A percentile compares a stretch with the other conserved stretches of the same genome.
These are phyloP conservation scores for Sitta europaea DNA, from an alignment of 2,113 vertebrate species.

Conservation along the genomic window DNA sequence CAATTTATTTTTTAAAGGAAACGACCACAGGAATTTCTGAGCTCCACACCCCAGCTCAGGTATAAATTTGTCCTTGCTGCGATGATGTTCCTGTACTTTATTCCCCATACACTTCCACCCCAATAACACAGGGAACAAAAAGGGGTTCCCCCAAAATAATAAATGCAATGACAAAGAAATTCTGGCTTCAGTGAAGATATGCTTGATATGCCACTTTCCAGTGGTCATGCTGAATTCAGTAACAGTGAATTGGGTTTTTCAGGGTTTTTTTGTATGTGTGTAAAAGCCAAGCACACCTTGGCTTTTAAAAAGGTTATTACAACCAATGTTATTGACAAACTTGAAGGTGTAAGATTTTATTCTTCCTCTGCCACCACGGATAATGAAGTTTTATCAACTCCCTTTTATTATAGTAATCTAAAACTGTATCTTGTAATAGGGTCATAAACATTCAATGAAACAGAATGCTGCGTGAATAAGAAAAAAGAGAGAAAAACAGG, in stretches of 20 bases:
- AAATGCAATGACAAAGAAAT: conserved; percentile 38
- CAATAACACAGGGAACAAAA: background rate
- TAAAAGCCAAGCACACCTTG: background rate
- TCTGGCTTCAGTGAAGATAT: conserved; percentile 15
- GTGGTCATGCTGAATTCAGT: conserved; percentile 26
- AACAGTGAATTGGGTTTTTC: conserved; percentile 2
- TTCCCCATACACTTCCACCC: background rate
- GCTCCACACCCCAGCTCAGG: background rate
- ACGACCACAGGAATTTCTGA: conserved; percentile 27
- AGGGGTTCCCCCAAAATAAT: background rate
- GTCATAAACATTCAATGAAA: conserved; percentile 79
- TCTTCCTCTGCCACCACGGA: conserved; percentile 64
- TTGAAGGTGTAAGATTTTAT: conserved; percentile 69
- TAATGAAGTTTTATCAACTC: conserved; percentile 78
- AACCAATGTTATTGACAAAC: conserved; percentile 65
- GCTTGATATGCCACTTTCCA: conserved; percentile 15
- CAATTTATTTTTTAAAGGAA: conserved; percentile 33
- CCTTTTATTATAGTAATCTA: conserved; percentile 73
- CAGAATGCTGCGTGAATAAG: conserved; percentile 50
- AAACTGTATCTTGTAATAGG: conserved; percentile 73
- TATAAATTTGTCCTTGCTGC: conserved; percentile 2
- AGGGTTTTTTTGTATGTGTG: background rate
- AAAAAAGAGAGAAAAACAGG: conserved; percentile 7
- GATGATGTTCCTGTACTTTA: background rate
- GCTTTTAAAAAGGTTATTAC: conserved; percentile 59